Base-by-base conservation (phyloP, 2,888 invertebrate genomes). In the Xanthostigma xanthostigma region DNA sequence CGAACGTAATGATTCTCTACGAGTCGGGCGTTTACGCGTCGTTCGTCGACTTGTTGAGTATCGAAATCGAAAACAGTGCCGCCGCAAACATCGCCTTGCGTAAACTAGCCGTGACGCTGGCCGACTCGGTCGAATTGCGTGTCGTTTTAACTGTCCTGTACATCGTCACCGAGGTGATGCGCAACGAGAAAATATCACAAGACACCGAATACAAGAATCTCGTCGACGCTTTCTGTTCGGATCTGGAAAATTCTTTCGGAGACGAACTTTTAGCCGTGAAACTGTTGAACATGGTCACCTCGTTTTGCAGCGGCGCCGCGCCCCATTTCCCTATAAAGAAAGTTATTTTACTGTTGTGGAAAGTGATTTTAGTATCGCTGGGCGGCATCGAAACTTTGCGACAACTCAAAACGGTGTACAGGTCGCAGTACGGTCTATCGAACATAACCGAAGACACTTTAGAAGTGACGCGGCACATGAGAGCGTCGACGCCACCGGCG, bases 311-410 rank as follows among this genome's bases (percentile, higher is more conserved):
- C 57, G 96, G 96, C 1, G 83, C 86, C 33, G 88, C 92, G 8
- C 93, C 96, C 13, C 95, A 97, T 70, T 97, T 94, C 69, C 98
- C 98, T 3, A 96, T 98, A 81, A 96, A 95, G 65, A 99, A 98
- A 70, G 90, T 97, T 9, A 72, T 99, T 13, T 70, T 99, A 44
- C 70, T 98, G 13, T 66, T 96, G 2, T 98, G 98, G 98, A 98
- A 98, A 71, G 78, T 92, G 9, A 79, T 96, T 50, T 72, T 99
- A 46, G 82, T 95, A 2, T 85, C 89, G 11, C 71, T 98, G 44
- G 98, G 98, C 17, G 97, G 96, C 8, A 89, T 90, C 61, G 81
- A 84, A 50, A 81, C 84, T 49, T 69, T 96, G 34, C 83, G 84
- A 59, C 78, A 81, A 55, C 69, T 85, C 46, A 95, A 95, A 69